Base-by-base conservation (phyloP, 2,797 vertebrate species). In the Schizopygopsis malacanthus region DNA sequence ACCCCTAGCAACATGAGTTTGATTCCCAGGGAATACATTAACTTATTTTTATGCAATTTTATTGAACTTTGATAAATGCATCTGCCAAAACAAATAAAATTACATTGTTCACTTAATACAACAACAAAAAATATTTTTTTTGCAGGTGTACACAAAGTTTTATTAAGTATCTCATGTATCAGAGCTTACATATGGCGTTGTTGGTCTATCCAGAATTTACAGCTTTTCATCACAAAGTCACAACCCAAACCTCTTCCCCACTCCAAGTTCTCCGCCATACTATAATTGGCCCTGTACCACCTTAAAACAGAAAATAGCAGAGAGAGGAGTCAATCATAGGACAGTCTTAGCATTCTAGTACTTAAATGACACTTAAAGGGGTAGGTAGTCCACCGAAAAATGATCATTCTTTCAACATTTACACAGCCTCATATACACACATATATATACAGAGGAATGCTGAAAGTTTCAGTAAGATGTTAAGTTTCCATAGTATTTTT, bases 261-360 rank as follows among this genome's bases (percentile, higher is more conserved):
- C 81, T 98, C 97, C 90, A 99, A 93, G 86, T 95, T 96, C 93
- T 99, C 96, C 4, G 98, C 97, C 96, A 98, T 95, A 94, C 97
- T 99, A 92, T 99, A 99, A 93, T 99, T 97, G 39, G 97, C 98
- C 73, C 95, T 93, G 93, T 99, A 99, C 98, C 98, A 99, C 82
- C 97, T 97, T 97, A 91, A 82, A 72, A 59, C n/a, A 78, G 12
- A 76, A 56, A 22, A 79, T 8, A 69, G 10, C 37, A 65, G 5
- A 59, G 25, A 63, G 9, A 71, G 7, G 7, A 59, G 1, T 45
- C 37, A 75, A n/a, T 81, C 16, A 79, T 25, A 77, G 54, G 25
- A 52, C 18, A 80, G 1, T 33, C n/a, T 43, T 28, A 13, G 9
- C 63, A 80, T 33, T 65, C 16, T 43, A 71, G 37, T 11, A 18